phyloP scores from a whole-genome alignment of 1,140 invertebrate species.

The Caenorhabditis inopinata region DNA sequence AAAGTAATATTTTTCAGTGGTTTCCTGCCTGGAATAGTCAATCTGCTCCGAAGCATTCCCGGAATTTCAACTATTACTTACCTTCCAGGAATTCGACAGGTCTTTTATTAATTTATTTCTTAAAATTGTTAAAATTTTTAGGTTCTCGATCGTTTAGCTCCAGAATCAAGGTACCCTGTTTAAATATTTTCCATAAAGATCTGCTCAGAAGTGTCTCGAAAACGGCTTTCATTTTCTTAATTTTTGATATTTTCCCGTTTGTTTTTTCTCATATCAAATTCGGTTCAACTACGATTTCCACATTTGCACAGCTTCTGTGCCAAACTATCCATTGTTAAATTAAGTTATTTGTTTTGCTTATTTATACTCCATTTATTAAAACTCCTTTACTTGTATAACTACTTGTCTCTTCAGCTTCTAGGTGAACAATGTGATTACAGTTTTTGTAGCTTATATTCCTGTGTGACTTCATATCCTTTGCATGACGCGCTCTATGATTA shows the following conservation, averaged over 20 bases:
- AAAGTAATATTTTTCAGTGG: conserved; percentile 71
- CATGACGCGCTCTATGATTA: neutral
- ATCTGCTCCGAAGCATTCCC: conserved; percentile 73
- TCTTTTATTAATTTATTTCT: neutral
- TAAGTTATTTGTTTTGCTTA: neutral
- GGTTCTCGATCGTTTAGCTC: conserved; percentile 61
- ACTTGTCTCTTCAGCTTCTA: neutral
- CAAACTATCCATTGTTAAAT: neutral
- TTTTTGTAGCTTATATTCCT: neutral
- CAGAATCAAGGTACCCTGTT: conserved; percentile 64
- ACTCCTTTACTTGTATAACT: neutral
- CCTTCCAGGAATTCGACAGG: conserved; percentile 72
- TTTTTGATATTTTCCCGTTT: neutral
- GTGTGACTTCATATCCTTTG: neutral
- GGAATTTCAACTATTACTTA: conserved; percentile 72
- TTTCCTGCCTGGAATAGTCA: conserved; percentile 74
- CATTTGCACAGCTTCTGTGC: neutral
- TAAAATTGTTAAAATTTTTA: conserved; percentile 47
- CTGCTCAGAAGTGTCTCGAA: neutral
- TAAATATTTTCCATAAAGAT: conserved; percentile 51
- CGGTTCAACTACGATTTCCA: conserved; percentile 27
- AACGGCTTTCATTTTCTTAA: too few relatives aligned
- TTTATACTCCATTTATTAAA: neutral
- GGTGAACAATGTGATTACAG: conserved; percentile 1
- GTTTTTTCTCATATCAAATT: conserved; percentile 21